Evolutionary conservation across 1,140 invertebrate genomes (phyloP), one percentile per base, ranked within the genome.

Genomic region (Microplitis demolitor): DNA sequence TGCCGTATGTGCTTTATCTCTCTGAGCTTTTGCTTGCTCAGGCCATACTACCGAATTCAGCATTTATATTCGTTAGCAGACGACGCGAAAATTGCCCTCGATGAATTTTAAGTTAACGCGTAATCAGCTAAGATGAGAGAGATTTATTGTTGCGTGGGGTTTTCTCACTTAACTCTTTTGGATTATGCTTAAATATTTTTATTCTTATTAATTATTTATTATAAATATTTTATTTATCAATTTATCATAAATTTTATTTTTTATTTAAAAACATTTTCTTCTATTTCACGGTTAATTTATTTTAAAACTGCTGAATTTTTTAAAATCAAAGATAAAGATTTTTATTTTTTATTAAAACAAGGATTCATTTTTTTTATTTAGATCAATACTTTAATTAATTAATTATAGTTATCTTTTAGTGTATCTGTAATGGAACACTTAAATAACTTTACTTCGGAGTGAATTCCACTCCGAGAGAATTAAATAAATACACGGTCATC

Each of bases 51-150:
- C 76, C 76, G 79, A 84, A 82, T 82, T 81, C 75, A 76, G 73
- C 81, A 84, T 84, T 84, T 84, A 77, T 84, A 84, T 83, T 84
- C 82, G 82, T 84, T 84, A 84, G 77, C 76, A 35, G 71, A 67
- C 71, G 68, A 61, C 39, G 71, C 64, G 68, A 66, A 69, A 71
- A 73, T 73, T 72, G 53, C 70, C 70, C 70, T 70, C 72, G 68
- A 77, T 78, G 79, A 80, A 78, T 80, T 83, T 80, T 69, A 77
- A 77, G 75, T 76, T 78, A 37, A 77, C 76, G 73, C 77, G 80
- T 79, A 77, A 80, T 80, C 78, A 78, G 78, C 71, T 68, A 66
- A 54, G 66, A 74, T 68, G 72, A 76, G 69, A 37, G 11, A 37
- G 34, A 37, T 35, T 62, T 62, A 62, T 67, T 50, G 53, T 33